These are phyloP conservation scores for Drosophila emarginata DNA, from an alignment of 2,888 invertebrate genomes.

Conservation along the genomic window DNA sequence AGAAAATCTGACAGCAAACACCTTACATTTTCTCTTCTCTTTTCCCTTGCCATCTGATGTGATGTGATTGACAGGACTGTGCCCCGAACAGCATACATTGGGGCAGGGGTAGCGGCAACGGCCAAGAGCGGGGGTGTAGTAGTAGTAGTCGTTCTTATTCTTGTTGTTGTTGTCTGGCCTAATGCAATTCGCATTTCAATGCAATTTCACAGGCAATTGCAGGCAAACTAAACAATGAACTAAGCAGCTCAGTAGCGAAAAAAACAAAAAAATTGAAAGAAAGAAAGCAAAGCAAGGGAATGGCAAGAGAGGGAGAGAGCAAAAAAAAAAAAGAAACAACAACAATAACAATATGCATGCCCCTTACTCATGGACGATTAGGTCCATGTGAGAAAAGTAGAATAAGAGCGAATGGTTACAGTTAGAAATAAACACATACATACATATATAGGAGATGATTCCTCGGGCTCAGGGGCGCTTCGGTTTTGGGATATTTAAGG, in stretches of 20 bases:
- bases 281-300: not conserved
- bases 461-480: constrained; percentile 42
- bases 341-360: constrained; percentile 45
- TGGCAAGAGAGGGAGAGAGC: not conserved
- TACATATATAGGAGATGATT: not conserved
- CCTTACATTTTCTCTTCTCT: constrained; percentile 55
- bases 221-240: constrained; percentile 54
- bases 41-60: constrained; percentile 3
- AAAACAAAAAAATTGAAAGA: not conserved
- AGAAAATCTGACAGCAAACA: constrained; percentile 73
- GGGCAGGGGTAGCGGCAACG: constrained; percentile 22
- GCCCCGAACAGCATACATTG: not conserved
- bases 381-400: constrained; percentile 54
- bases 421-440: constrained; percentile 25
- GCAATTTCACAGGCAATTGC: constrained; percentile 74
- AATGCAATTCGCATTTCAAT: constrained; percentile 74
- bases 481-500: constrained; percentile 62
- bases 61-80: constrained; percentile 72
- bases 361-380: constrained; percentile 60
- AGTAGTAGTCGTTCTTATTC: constrained; percentile 5
- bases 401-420: constrained; percentile 34
- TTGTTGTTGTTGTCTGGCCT: constrained; percentile 31
- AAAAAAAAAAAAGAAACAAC: not conserved
- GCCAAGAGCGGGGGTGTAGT: constrained; percentile 26
- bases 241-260: constrained; percentile 63